Evolutionary conservation across 1,140 invertebrate species (phyloP).

Genomic region (Aphidius ervi): DNA sequence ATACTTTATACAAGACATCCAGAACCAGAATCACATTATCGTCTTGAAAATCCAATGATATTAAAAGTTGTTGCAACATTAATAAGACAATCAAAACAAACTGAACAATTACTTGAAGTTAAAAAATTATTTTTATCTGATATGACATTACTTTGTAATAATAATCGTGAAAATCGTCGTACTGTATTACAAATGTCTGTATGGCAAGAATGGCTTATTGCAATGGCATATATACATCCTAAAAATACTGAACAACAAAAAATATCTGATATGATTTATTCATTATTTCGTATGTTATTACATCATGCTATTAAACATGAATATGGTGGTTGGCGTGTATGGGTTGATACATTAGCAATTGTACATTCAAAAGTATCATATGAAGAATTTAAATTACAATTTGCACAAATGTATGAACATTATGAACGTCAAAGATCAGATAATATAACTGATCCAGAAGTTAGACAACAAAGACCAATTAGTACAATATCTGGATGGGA

Average conservation of each 20-base stretch:
- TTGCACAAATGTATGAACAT: constrained; percentile 95
- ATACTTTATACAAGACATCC: constrained; percentile 87
- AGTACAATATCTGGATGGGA: constrained; percentile 96
- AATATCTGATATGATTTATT: constrained; percentile 97
- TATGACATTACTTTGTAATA: constrained; percentile 95
- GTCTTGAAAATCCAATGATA: constrained; percentile 98
- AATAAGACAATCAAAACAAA: constrained; percentile 93
- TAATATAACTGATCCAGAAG: constrained; percentile 90
- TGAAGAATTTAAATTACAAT: constrained; percentile 94
- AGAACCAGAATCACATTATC: constrained; percentile 90
- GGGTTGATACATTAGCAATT: constrained; percentile 99
- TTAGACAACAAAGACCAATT: constrained; percentile 86
- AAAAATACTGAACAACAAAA: constrained; percentile 93
- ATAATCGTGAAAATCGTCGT: constrained; percentile 93
- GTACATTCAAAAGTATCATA: constrained; percentile 98
- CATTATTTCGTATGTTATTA: constrained; percentile 92
- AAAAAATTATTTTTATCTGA: constrained; percentile 96
- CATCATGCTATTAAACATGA: constrained; percentile 99
- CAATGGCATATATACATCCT: constrained; percentile 96
- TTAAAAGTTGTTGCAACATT: constrained; percentile 97
- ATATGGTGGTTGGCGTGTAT: constrained; percentile 99
- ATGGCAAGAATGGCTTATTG: constrained; percentile 99
- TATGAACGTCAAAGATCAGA: constrained; percentile 90
- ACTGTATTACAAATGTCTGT: constrained; percentile 99
- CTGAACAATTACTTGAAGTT: constrained; percentile 84